These are phyloP conservation scores for Rana temporaria DNA, from an alignment of 2,113 vertebrate species.

Conservation along the genomic window DNA sequence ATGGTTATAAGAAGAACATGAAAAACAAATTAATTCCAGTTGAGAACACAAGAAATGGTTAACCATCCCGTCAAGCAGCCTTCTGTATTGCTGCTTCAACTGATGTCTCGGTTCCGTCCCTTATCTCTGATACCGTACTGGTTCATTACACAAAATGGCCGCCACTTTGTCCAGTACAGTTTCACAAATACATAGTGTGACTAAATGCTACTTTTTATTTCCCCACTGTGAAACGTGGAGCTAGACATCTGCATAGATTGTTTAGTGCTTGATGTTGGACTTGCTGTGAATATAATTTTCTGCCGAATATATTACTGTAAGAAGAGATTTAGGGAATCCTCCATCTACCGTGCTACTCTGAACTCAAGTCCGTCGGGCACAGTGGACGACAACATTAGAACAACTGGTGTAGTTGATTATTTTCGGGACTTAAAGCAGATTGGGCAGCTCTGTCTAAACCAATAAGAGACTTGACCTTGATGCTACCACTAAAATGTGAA, in stretches of 20 bases:
- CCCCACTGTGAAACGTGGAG: neutral
- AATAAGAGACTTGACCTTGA: no score
- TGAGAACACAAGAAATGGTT: no score
- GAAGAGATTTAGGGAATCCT: conserved; percentile 17
- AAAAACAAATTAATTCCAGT: no score
- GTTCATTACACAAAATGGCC: neutral
- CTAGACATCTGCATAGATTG: conserved; percentile 4
- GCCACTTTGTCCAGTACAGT: neutral
- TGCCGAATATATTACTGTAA: conserved; percentile 5
- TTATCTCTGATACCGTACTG: neutral
- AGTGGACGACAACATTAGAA: neutral
- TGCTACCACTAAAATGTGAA: no score
- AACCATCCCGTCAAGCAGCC: no score
- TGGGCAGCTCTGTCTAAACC: no score
- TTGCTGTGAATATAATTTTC: conserved; percentile 10
- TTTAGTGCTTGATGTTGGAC: conserved; percentile 1
- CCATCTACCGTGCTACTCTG: neutral
- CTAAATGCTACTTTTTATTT: conserved; percentile 5
- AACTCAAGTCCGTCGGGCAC: neutral
- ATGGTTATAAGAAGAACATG: no score
- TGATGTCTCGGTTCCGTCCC: neutral
- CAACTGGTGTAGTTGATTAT: neutral
- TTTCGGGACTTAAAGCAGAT: neutral
- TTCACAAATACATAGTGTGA: neutral
- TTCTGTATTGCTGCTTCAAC: no score